Conservation (phyloP, 2,888 invertebrate species). For the Pammene aurita region DNA sequence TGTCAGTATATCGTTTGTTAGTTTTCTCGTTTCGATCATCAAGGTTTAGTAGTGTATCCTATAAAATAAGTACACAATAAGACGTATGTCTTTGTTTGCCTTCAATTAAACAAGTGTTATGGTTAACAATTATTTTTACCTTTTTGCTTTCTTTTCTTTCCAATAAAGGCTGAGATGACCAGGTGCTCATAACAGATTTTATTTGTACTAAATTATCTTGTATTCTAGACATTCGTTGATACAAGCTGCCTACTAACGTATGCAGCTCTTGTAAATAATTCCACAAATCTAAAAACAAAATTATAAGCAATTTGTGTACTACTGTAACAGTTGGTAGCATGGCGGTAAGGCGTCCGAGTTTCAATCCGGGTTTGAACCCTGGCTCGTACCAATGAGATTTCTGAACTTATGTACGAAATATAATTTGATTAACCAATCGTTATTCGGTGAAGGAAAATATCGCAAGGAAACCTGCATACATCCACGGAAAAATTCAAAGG, state of each 20-base stretch:
- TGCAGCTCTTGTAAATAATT: constrained; percentile 91
- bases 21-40: constrained; percentile 92
- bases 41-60: constrained; percentile 90
- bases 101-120: no score
- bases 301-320: not conserved
- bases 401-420: no score
- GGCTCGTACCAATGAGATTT: no score
- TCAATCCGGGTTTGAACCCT: no score
- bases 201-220: constrained; percentile 94
- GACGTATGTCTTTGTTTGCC: no score
- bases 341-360: no score
- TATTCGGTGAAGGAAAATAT: no score
- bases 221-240: constrained; percentile 90
- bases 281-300: constrained; percentile 85
- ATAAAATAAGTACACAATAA: constrained; percentile 38
- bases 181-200: constrained; percentile 89
- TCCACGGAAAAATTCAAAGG: no score
- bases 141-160: constrained; percentile 94
- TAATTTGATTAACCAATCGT: no score
- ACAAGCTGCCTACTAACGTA: constrained; percentile 90
- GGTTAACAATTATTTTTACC: constrained; percentile 50
- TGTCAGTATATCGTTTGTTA: constrained; percentile 90
- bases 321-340: no score
- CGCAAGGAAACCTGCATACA: no score
- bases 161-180: constrained; percentile 93